Evolutionary conservation across 2,797 vertebrate species (phyloP).

Genomic region (Urosaurus nigricauda): DNA sequence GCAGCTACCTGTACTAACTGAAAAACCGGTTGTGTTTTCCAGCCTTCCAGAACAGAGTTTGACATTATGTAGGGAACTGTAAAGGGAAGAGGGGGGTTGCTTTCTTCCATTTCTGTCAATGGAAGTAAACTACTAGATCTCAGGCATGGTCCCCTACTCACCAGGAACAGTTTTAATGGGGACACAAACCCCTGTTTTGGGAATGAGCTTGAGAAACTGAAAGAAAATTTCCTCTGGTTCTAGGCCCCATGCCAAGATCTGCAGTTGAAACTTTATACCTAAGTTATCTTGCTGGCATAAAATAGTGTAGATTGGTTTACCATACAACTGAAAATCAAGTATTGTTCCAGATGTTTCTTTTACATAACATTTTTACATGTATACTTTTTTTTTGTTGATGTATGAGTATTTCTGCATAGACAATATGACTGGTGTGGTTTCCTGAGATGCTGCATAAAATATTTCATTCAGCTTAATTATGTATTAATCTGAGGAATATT

Average conservation of each 20-base stretch:
- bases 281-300: no score
- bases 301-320: neutral
- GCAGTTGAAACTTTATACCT: neutral
- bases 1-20: no score
- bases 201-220: neutral
- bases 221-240: neutral
- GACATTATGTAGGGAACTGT: no score
- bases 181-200: neutral
- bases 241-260: neutral
- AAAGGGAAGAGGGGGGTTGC: neutral
- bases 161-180: neutral
- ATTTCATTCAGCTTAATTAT: neutral
- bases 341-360: neutral
- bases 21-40: no score
- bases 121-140: neutral
- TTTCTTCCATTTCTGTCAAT: neutral
- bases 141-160: neutral
- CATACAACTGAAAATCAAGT: neutral
- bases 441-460: neutral
- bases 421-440: neutral
- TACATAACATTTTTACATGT: neutral
- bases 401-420: neutral
- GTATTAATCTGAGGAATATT: slow-evolving; percentile 12
- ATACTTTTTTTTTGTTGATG: neutral
- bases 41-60: no score